These are phyloP conservation scores for Synanthedon vespiformis DNA, from an alignment of 2,888 invertebrate genomes.

Conservation along the genomic window DNA sequence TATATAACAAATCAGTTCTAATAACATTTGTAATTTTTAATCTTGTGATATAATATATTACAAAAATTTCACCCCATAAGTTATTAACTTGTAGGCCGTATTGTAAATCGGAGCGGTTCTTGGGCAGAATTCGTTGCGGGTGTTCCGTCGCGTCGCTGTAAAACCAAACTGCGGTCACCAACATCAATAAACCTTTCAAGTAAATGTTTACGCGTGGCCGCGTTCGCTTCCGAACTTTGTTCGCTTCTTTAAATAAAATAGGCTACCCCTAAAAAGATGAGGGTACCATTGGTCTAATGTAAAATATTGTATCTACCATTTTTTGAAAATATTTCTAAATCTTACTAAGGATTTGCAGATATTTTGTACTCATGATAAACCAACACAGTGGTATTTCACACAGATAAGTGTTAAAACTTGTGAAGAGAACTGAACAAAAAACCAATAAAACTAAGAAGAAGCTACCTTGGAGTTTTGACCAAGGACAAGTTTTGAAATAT, in stretches of 20 bases:
- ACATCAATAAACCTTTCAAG: constrained; percentile 62
- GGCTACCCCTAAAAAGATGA: constrained; percentile 27
- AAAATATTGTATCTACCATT: constrained; percentile 19
- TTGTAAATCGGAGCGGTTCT: constrained; percentile 3
- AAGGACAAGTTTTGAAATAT: too few relatives aligned
- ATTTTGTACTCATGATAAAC: too few relatives aligned
- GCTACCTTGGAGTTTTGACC: too few relatives aligned
- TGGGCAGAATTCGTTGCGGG: constrained; percentile 4
- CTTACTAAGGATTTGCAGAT: too few relatives aligned
- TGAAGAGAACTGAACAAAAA: too few relatives aligned
- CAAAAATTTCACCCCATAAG: not conserved
- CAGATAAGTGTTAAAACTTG: too few relatives aligned
- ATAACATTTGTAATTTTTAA: too few relatives aligned
- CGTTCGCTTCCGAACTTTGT: constrained; percentile 34
- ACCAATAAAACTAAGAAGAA: too few relatives aligned
- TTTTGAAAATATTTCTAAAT: too few relatives aligned
- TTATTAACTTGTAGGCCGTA: not conserved
- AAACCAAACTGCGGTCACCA: constrained; percentile 49
- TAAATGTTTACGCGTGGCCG: constrained; percentile 57
- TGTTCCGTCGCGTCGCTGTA: constrained; percentile 12
- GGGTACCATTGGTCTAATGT: constrained; percentile 20
- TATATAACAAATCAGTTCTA: too few relatives aligned
- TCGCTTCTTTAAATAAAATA: constrained; percentile 53
- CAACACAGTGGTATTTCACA: too few relatives aligned
- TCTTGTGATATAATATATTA: too few relatives aligned